phyloP scores from a whole-genome alignment of 64 coral and sea anemone species.

The Montipora capricornis region DNA sequence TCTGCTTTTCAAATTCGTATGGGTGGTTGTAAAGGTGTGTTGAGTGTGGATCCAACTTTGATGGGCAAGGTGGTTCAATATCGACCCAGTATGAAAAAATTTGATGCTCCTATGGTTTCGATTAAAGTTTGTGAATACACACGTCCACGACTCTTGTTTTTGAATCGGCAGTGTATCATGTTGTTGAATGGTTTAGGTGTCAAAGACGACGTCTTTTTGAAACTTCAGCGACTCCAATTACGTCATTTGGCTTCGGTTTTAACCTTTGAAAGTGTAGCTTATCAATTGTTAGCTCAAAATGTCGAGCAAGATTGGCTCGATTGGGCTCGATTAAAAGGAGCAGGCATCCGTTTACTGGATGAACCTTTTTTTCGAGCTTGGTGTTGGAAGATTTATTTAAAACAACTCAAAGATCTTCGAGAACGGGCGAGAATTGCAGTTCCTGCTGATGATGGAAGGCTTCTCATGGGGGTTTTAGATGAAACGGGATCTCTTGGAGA shows the following conservation, averaged over 20 bases:
- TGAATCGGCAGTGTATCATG: slow-evolving; percentile 92
- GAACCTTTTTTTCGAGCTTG: slow-evolving; percentile 88
- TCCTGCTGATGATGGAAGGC: slow-evolving; percentile 79
- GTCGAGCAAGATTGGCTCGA: slow-evolving; percentile 72
- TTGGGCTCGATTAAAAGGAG: slow-evolving; percentile 50
- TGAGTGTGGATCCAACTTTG: slow-evolving; percentile 73
- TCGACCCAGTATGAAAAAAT: slow-evolving; percentile 90
- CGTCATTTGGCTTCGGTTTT: slow-evolving; percentile 78
- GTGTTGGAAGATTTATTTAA: slow-evolving; percentile 79
- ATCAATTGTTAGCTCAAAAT: slow-evolving; percentile 44
- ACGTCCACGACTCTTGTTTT: slow-evolving; percentile 65
- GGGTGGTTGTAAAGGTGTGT: slow-evolving; percentile 86
- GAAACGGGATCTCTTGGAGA: slow-evolving; percentile 75
- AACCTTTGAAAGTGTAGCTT: slow-evolving; percentile 73
- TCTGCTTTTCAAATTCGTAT: slow-evolving; percentile 93
- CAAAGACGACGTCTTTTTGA: slow-evolving; percentile 81
- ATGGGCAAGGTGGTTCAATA: slow-evolving; percentile 66
- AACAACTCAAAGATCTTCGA: slow-evolving; percentile 72
- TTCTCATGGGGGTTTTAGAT: slow-evolving; percentile 90
- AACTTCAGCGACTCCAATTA: slow-evolving; percentile 82
- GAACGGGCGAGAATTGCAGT: slow-evolving; percentile 83
- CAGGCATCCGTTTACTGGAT: slow-evolving; percentile 70
- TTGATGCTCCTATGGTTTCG: slow-evolving; percentile 44
- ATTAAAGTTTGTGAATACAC: slow-evolving; percentile 82
- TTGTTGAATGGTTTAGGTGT: slow-evolving; percentile 85